Evolutionary conservation across 2,113 vertebrate species (phyloP).

Genomic region (Macquaria ambigua): DNA sequence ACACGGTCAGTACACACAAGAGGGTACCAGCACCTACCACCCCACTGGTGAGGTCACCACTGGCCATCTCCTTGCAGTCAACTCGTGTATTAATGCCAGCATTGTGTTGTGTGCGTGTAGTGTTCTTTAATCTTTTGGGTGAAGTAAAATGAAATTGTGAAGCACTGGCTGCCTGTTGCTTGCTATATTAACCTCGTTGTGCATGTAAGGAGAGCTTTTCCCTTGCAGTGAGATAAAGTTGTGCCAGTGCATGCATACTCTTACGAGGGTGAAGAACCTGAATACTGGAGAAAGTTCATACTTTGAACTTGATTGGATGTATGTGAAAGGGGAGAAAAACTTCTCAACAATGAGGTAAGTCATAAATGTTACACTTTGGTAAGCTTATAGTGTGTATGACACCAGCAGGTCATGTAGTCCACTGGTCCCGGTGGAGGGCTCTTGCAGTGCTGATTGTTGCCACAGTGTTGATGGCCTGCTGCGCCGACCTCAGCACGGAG

Average conservation of each 20-base stretch:
- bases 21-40: conserved; percentile 11
- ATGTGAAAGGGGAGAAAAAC: not conserved
- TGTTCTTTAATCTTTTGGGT: conserved; percentile 1
- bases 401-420: conserved; percentile 81
- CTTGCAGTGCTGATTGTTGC: conserved; percentile 87
- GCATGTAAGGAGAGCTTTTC: conserved; percentile 29
- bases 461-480: conserved; percentile 90
- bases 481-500: conserved; percentile 89
- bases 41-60: conserved; percentile 45
- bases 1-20: conserved; percentile 84
- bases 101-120: conserved; percentile 22
- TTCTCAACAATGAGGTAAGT: not conserved
- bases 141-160: not conserved
- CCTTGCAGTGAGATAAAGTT: not conserved
- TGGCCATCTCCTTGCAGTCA: conserved; percentile 23
- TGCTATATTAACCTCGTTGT: conserved; percentile 26
- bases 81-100: conserved; percentile 69
- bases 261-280: not conserved
- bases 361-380: not conserved
- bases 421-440: conserved; percentile 88
- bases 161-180: conserved; percentile 9
- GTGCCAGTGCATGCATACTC: conserved; percentile 45
- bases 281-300: not conserved
- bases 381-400: not conserved
- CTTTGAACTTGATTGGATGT: not conserved